Base-by-base conservation (phyloP, 2,888 invertebrate species). In the Nomada fabriciana region DNA sequence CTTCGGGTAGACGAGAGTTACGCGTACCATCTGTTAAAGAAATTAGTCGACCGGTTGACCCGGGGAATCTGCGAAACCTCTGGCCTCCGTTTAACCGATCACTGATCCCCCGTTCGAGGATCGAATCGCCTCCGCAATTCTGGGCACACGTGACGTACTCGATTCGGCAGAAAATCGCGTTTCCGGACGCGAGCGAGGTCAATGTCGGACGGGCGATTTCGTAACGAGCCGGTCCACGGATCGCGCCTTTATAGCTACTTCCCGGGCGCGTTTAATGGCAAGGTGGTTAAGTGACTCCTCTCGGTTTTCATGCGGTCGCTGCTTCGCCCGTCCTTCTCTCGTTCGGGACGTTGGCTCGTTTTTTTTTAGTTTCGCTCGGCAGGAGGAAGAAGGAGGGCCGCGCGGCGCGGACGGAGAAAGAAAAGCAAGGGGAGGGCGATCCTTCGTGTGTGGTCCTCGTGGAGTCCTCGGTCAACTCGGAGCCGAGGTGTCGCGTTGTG, bases 361-460 rank as follows among this genome's bases (percentile, higher is more conserved):
- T 42, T 25, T 42, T 42, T 60, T 65, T 74, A 55, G 78, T 85
- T 88, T 83, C 72, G 75, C 76, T 80, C 53, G 86, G 80, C 77
- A 84, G 76, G 77, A 85, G 84, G 75, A 64, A 72, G 69, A 74
- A 85, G 84, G 75, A 64, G 70, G 69, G 76, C 47, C 81, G 60
- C 29, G 60, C 43, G 74, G 71, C 65, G 59, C 74, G 75, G 80
- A 77, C 67, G 82, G 76, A 50, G 73, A 36, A 57, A 80, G 77
- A 76, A 83, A 84, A 73, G 72, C 64, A 76, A 7, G 74, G 65
- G 77, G 77, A 71, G 76, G 81, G 84, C 88, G 85, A 89, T 90
- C 90, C 93, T 93, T 93, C 93, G 93, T 93, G 93, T 93, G 93
- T 93, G 93, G 93, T 93, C 93, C 90, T 87, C 79, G 84, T 86